Conservation (phyloP, 2,113 vertebrate genomes). For the Recurvirostra avosetta region DNA sequence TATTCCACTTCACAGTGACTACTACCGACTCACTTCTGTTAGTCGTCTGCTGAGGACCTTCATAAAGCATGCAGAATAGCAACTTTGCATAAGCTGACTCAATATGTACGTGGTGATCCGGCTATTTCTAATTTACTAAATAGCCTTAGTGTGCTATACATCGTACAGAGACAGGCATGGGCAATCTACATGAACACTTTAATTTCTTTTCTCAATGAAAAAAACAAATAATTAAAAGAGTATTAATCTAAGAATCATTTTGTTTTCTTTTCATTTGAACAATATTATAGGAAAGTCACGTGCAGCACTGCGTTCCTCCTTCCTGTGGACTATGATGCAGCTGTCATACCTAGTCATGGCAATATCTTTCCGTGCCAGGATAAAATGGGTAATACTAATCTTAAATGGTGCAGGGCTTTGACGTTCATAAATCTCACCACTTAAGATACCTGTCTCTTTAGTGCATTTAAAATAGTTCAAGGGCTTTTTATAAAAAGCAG, state of each 20-base stretch:
- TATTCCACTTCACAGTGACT: background rate
- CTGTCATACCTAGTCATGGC: conserved; percentile 46
- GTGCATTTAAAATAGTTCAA: conserved; percentile 11
- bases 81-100: background rate
- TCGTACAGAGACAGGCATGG: background rate
- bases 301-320: background rate
- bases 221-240: background rate
- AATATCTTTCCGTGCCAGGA: conserved; percentile 10
- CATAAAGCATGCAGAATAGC: background rate
- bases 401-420: conserved; percentile 10
- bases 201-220: background rate
- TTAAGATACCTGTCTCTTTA: conserved; percentile 42
- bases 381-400: conserved; percentile 20
- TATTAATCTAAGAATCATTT: background rate
- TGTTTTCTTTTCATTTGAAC: background rate
- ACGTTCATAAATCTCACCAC: conserved; percentile 38
- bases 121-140: conserved; percentile 3
- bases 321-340: conserved; percentile 1
- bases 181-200: background rate
- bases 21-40: background rate
- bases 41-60: background rate
- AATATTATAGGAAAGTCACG: background rate
- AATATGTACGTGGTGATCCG: background rate
- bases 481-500: background rate
- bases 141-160: background rate